Evolutionary conservation across 2,888 invertebrate species (phyloP), one percentile per base, ranked within the genome.

Genomic region (Steinernema scapterisci): DNA sequence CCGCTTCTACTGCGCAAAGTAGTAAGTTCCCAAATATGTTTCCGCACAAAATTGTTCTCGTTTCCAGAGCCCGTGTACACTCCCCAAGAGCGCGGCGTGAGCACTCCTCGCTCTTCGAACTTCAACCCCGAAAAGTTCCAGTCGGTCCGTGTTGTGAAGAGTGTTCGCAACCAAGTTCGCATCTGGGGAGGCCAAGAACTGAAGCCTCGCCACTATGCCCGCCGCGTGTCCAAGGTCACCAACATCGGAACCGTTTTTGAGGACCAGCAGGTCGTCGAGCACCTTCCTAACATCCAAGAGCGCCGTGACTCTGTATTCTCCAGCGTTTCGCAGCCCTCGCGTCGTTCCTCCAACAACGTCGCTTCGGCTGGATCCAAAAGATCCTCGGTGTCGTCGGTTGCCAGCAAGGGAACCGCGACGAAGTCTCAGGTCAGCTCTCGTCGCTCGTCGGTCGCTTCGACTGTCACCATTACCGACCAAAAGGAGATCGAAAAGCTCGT

Each of bases 101-200:
- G 31, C 16, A 63, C 63, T 63, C 63, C 63, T 38, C 27, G 63
- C 16, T 63, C 63, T 21, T 13, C 63, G 7, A 63, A 27, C 25
- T 63, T 63, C 63, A 63, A 63, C 16, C 63, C 63, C 27, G 63
- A 63, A 13, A 63, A 63, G 31, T 63, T 63, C 63, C 63, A 63
- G 63, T 63, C 63, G 9, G 63, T 63, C 2, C 63, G 63, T n/a
- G 63, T 63, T 13, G 63, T 63, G 25, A 63, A 63, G 38, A 63
- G 63, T 19, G 63, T 63, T 1, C 63, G 63, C 31, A n/a, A 63
- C 63, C 63, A 63, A n/a, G 63, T 63, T 16, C 63, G 27, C 38
- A 63, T 63, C 63, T 63, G 63, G 63, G 63, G 63, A 27, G 63
- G 63, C 3, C 63, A 63, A n/a, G 63, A 63, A n/a, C 16, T 63